Evolutionary conservation across 2,888 invertebrate species (phyloP).

Genomic region (Ophraella communa): DNA sequence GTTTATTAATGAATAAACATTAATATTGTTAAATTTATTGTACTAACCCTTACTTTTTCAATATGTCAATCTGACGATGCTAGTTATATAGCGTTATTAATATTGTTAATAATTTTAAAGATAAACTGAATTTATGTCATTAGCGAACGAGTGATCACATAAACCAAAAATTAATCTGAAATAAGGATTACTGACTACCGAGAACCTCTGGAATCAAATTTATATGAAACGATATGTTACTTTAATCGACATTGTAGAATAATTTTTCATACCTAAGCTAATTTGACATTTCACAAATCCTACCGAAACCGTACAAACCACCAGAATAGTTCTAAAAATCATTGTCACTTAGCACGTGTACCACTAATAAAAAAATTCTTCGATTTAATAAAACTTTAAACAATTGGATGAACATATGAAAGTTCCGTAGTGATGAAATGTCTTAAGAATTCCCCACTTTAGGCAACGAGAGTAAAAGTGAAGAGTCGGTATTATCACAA

Average conservation of each 20-base stretch:
- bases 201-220: no score
- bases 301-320: conserved; percentile 10
- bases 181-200: no score
- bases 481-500: background rate
- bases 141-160: no score
- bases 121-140: no score
- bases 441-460: conserved; percentile 17
- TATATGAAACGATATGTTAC: no score
- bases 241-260: background rate
- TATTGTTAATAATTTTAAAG: no score
- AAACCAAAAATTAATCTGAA: no score
- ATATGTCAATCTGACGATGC: no score
- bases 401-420: conserved; percentile 11
- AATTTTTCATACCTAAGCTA: conserved; percentile 36
- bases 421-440: conserved; percentile 9
- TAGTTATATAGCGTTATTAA: no score
- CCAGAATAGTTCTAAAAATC: conserved; percentile 18
- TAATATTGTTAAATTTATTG: no score
- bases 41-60: no score
- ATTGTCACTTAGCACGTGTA: conserved; percentile 12
- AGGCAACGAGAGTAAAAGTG: background rate
- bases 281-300: conserved; percentile 37
- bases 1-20: no score
- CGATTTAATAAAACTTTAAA: background rate
- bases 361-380: background rate